Evolutionary conservation across 2,113 vertebrate genomes (phyloP).

Genomic region (Callorhinus ursinus): DNA sequence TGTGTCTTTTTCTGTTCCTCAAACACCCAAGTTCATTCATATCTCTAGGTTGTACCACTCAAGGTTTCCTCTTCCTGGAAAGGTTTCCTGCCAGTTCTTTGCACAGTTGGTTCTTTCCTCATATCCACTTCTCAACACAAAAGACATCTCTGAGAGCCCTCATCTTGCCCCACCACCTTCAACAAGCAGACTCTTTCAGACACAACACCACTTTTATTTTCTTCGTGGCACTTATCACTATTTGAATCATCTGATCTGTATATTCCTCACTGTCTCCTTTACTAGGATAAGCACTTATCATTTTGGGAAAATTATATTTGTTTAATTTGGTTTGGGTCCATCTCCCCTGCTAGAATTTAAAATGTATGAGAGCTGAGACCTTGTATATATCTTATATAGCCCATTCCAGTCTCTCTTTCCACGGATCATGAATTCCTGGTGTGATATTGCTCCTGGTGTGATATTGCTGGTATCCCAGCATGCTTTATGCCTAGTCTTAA

Average conservation of each 20-base stretch:
- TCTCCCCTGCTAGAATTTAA: background rate
- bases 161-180: background rate
- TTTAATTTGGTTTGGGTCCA: background rate
- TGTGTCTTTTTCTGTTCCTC: background rate
- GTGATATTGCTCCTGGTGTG: background rate
- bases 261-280: background rate
- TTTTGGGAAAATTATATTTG: background rate
- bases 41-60: background rate
- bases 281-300: background rate
- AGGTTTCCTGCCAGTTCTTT: background rate
- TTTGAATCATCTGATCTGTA: background rate
- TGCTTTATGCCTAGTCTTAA: background rate
- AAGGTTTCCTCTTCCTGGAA: constrained; percentile 25
- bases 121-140: background rate
- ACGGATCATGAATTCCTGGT: background rate
- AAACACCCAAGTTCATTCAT: background rate
- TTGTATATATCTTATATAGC: background rate
- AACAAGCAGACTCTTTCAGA: background rate
- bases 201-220: background rate
- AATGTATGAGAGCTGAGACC: background rate
- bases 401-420: background rate
- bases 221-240: background rate
- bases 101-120: background rate
- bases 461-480: background rate
- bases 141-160: background rate